phyloP scores from a whole-genome alignment of 2,113 vertebrate genomes.

The Coturnix japonica region DNA sequence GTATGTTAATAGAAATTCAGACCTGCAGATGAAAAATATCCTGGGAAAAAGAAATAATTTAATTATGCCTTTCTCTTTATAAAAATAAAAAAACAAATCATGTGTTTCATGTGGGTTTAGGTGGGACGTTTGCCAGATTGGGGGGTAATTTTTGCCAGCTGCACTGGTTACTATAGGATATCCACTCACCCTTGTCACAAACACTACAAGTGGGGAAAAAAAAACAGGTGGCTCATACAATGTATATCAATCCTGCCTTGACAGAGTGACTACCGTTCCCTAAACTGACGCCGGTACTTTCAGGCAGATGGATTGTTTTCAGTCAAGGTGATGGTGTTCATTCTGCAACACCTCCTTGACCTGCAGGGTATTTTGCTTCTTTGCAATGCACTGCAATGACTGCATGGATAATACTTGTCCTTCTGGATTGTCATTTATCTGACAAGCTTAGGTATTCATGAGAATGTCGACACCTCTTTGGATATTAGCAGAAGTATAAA shows the following conservation, averaged over 20 bases:
- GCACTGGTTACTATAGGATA: not conserved
- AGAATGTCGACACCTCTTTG: not conserved
- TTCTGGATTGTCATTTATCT: not conserved
- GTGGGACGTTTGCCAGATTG: not conserved
- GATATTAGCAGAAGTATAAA: slow-evolving; percentile 24
- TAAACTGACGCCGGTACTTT: not conserved
- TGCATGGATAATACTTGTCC: not conserved
- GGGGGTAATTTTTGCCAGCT: not conserved
- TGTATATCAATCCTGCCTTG: not conserved
- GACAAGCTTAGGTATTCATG: not conserved
- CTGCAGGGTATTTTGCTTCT: not conserved
- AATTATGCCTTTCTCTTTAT: not conserved
- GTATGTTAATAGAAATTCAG: not conserved
- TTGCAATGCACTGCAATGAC: fast-evolving
- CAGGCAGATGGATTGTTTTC: not conserved
- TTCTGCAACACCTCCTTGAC: not conserved
- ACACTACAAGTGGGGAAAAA: not conserved
- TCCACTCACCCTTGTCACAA: not conserved
- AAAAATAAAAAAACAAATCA: not conserved
- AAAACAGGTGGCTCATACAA: not conserved
- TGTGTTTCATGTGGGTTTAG: not conserved
- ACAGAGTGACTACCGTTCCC: not conserved
- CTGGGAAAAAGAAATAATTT: not conserved
- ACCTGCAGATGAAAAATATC: not conserved
- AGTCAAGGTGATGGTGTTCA: not conserved